Evolutionary conservation across 2,113 vertebrate genomes (phyloP), one percentile per base, ranked within the genome.

Genomic region (Rhinichthys klamathensis): DNA sequence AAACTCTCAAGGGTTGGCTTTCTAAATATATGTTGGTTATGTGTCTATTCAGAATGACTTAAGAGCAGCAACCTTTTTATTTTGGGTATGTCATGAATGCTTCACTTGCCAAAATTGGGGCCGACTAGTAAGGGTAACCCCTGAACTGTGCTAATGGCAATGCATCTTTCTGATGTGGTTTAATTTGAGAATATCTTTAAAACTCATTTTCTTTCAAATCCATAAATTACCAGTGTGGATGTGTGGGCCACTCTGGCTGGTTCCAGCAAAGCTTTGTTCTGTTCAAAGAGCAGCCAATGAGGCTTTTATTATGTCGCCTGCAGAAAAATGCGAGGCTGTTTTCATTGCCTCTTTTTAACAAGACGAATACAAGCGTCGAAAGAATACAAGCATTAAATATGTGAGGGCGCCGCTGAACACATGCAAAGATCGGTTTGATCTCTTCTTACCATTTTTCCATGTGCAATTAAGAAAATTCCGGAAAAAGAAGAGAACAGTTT

Each of bases 261-360:
- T 65, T 81, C 58, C 81, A 80, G 74, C 83, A 27, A 77, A 83
- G 18, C 78, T 85, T 88, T 91, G 86, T 87, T 87, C 84, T 44
- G 63, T 89, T 88, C 82, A 87, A 87, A 90, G 78, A 49, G n/a
- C 65, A 70, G 73, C 46, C 49, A 72, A 69, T 56, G 79, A 88
- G 72, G 46, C 54, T 86, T 89, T 89, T 74, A 89, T 89, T 84
- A 88, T 80, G 84, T 84, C 12, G 78, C 83, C 70, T 82, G 77
- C 65, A 69, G 73, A 84, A 83, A 84, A 80, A 88, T 41, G 72
- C 35, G 5, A 63, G 85, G 81, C 51, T 60, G 56, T 65, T 86
- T 91, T 90, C 90, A 86, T 78, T 65, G 84, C 72, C 23, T 21
- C 35, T 49, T 54, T 90, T 88, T 89, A 87, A 90, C 78, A 87